Percentiles rank a stretch among this genome's conserved stretches.
These are phyloP conservation scores for Sakesphorus luctuosus DNA, from an alignment of 2,113 vertebrate genomes.

Conservation along the genomic window DNA sequence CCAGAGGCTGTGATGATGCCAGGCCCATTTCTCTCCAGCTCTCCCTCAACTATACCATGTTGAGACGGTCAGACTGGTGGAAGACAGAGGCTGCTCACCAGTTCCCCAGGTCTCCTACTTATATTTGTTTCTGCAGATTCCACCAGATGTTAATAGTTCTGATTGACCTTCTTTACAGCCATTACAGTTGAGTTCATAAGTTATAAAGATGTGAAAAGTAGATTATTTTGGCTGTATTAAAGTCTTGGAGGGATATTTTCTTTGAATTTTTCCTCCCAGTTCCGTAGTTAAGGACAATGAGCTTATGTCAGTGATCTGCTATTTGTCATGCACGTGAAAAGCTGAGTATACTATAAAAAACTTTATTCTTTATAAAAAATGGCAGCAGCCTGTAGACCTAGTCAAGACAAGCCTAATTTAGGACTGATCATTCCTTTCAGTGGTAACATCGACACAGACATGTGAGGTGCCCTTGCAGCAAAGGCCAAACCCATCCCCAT, in stretches of 20 bases:
- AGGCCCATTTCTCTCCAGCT: background rate
- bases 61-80: accelerated
- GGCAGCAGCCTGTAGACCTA: background rate
- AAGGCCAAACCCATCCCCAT: constrained; percentile 25
- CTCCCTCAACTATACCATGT: background rate
- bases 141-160: background rate
- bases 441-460: accelerated
- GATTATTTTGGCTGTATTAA: background rate
- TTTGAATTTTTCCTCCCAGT: background rate
- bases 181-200: background rate
- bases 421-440: background rate
- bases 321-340: background rate
- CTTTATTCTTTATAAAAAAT: constrained; percentile 4
- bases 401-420: background rate
- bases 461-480: background rate
- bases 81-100: background rate
- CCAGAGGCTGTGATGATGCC: background rate
- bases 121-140: background rate
- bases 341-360: background rate
- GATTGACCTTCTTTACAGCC: background rate
- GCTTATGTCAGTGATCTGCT: background rate
- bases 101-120: background rate
- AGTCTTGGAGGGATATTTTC: background rate
- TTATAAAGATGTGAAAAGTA: background rate
- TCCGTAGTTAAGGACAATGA: background rate